Percentiles rank a stretch among this genome's conserved stretches.
Evolutionary conservation across 1,140 invertebrate species (phyloP).

Genomic region (Drosophila azteca): DNA sequence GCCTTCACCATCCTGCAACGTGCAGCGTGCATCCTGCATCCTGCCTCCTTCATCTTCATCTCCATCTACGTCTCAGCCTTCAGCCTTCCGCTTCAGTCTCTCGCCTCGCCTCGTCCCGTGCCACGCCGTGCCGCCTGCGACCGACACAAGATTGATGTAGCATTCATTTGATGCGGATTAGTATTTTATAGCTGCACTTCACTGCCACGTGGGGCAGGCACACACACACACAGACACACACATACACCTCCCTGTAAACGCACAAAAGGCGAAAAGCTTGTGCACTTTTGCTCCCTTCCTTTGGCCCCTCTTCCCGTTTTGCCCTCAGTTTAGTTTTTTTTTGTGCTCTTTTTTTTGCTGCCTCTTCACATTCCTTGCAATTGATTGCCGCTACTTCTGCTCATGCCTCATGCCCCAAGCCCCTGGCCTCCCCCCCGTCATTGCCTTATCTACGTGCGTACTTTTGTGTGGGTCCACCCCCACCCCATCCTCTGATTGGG

Average conservation of each 20-base stretch:
- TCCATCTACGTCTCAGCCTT: not conserved
- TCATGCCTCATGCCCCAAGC: not conserved
- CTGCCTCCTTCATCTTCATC: not conserved
- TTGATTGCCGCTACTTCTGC: conserved; percentile 60
- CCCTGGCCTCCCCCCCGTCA: conserved; percentile 19
- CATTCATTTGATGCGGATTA: conserved; percentile 82
- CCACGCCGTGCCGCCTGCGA: conserved; percentile 46
- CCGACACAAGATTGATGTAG: conserved; percentile 80
- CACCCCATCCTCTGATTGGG: conserved; percentile 54
- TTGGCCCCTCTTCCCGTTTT: too few relatives aligned
- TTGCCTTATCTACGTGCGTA: conserved; percentile 16
- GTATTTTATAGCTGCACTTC: conserved; percentile 82
- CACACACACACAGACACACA: not conserved
- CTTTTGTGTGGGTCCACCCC: conserved; percentile 40
- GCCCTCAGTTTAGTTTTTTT: not conserved
- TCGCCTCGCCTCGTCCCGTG: not conserved
- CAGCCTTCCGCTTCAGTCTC: not conserved
- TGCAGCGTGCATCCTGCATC: conserved; percentile 5
- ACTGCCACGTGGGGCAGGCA: conserved; percentile 45
- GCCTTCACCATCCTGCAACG: too few relatives aligned
- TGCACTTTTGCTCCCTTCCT: conserved; percentile 39
- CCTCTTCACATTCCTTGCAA: conserved; percentile 69
- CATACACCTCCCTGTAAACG: not conserved
- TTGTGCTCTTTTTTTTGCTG: conserved; percentile 33
- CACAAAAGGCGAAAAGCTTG: conserved; percentile 57